These are phyloP conservation scores for Sylvilagus bachmani DNA, from an alignment of 2,113 vertebrate species.

Conservation along the genomic window DNA sequence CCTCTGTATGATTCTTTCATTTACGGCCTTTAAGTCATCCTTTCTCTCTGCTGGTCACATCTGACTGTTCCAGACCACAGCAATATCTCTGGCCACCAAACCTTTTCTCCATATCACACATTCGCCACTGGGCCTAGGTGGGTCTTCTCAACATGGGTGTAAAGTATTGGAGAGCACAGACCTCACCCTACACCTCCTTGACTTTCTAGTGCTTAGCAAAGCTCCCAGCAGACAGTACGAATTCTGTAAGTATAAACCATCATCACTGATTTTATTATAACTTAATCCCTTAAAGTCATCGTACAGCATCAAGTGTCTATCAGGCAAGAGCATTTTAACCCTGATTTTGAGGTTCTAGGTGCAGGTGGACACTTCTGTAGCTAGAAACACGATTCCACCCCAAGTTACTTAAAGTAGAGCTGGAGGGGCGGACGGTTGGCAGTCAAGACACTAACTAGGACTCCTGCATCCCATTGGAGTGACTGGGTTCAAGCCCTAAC, in stretches of 20 bases:
- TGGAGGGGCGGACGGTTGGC: neutral
- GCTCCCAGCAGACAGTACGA: neutral
- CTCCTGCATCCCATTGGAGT: no score
- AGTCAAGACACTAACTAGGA: no score
- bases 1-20: neutral
- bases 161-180: neutral
- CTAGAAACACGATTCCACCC: conserved; percentile 25
- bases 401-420: conserved; percentile 26
- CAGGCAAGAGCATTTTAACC: conserved; percentile 15
- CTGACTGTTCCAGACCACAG: neutral
- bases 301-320: neutral
- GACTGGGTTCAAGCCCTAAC: no score
- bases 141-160: neutral
- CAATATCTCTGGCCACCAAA: neutral
- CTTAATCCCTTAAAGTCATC: neutral
- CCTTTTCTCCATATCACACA: neutral
- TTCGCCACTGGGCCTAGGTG: neutral
- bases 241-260: neutral
- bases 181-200: neutral
- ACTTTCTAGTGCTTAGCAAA: neutral
- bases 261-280: neutral
- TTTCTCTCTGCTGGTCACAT: neutral
- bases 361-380: neutral
- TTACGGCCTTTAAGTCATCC: neutral
- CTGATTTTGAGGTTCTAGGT: conserved; percentile 49